These are phyloP conservation scores for Gymnocheta viridis DNA, from an alignment of 2,888 invertebrate species.

Conservation along the genomic window DNA sequence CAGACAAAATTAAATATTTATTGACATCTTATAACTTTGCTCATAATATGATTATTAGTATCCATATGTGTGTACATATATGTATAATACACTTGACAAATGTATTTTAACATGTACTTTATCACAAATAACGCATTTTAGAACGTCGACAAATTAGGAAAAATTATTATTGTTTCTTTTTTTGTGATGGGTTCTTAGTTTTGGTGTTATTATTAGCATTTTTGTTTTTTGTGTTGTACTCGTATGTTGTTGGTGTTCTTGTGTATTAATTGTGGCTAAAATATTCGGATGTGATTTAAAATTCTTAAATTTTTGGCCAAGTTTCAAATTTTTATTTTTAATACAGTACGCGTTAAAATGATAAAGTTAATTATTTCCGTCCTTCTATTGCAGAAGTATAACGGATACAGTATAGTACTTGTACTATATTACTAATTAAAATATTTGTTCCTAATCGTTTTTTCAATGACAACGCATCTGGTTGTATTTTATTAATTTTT, in stretches of 20 bases:
- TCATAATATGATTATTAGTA: background rate
- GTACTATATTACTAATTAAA: too few relatives aligned
- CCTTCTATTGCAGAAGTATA: too few relatives aligned
- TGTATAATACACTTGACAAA: background rate
- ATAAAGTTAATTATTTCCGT: background rate
- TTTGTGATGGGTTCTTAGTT: background rate
- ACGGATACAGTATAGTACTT: too few relatives aligned
- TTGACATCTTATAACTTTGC: background rate
- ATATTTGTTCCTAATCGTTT: too few relatives aligned
- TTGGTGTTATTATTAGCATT: background rate
- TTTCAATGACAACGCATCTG: too few relatives aligned
- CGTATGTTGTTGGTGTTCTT: background rate
- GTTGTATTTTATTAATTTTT: too few relatives aligned
- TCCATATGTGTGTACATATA: background rate
- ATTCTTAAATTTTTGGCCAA: slow-evolving; percentile 38
- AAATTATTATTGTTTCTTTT: background rate
- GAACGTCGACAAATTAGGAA: too few relatives aligned
- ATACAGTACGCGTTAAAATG: background rate
- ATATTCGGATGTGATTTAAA: slow-evolving; percentile 27
- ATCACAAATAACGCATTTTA: too few relatives aligned
- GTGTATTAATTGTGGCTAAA: background rate
- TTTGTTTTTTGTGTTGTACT: background rate
- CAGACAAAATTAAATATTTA: background rate
- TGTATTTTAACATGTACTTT: background rate
- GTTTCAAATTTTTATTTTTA: slow-evolving; percentile 34